Evolutionary conservation across 2,797 vertebrate species (phyloP).

Genomic region (Pachyuromys duprasi): DNA sequence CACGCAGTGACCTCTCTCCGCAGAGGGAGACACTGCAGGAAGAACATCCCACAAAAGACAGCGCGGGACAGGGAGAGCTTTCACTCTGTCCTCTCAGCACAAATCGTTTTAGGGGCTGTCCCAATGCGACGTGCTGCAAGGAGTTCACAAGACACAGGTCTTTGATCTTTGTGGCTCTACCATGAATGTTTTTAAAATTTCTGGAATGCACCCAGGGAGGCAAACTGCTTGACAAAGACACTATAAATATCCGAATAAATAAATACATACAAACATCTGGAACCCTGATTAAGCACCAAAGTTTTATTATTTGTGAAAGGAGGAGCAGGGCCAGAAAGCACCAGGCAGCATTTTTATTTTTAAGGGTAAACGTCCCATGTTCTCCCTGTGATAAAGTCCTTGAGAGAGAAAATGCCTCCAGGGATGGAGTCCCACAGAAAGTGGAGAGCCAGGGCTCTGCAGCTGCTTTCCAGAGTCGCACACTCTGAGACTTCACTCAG

Average conservation of each 20-base stretch:
- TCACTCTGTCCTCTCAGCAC: slow-evolving; percentile 43
- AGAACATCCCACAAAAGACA: background rate
- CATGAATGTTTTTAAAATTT: slow-evolving; percentile 82
- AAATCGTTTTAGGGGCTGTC: slow-evolving; percentile 57
- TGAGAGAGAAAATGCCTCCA: slow-evolving; percentile 14
- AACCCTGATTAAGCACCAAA: slow-evolving; percentile 81
- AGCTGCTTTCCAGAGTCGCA: background rate
- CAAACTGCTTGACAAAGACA: slow-evolving; percentile 80
- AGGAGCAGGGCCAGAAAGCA: background rate
- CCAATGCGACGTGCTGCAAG: slow-evolving; percentile 52
- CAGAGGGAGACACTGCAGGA: too few species aligned
- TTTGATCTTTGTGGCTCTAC: slow-evolving; percentile 83
- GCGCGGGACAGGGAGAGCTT: background rate
- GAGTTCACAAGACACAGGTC: slow-evolving; percentile 72
- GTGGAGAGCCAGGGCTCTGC: fast-evolving
- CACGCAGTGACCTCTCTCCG: background rate
- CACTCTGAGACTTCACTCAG: background rate
- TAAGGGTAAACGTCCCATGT: slow-evolving; percentile 37
- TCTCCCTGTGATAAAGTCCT: slow-evolving; percentile 64
- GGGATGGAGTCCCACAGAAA: background rate
- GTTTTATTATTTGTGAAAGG: slow-evolving; percentile 36
- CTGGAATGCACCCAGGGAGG: slow-evolving; percentile 84
- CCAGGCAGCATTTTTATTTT: slow-evolving; percentile 67
- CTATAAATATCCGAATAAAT: slow-evolving; percentile 85
- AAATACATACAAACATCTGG: slow-evolving; percentile 84